Conservation (phyloP, 2,888 invertebrate genomes). For the Tetanocera ferruginea region DNA sequence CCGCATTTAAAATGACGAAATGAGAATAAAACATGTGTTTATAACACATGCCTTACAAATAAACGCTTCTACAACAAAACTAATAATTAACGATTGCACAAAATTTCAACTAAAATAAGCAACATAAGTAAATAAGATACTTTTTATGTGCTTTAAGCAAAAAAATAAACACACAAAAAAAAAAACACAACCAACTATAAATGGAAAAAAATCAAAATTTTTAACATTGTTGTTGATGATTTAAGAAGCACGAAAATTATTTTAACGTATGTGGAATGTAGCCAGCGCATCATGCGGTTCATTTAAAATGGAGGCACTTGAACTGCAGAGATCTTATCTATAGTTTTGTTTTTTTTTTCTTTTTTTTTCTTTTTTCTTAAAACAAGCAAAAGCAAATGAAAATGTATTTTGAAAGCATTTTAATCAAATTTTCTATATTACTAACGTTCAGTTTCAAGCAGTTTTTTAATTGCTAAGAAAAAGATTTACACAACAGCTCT, state of each 20-base stretch:
- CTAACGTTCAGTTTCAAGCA: no score
- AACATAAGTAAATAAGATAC: neutral
- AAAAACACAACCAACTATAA: neutral
- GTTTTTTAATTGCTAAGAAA: no score
- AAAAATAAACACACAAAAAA: no score
- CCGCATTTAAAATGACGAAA: neutral
- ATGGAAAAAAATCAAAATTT: no score
- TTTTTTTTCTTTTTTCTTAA: no score
- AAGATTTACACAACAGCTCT: no score
- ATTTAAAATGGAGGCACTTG: neutral
- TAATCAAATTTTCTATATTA: no score
- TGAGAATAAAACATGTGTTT: neutral
- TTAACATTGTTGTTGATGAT: no score
- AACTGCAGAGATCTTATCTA: neutral
- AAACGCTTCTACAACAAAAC: neutral
- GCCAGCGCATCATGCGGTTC: neutral
- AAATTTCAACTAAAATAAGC: neutral
- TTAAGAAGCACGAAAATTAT: neutral
- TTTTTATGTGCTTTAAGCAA: neutral
- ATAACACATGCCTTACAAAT: slow-evolving; percentile 12
- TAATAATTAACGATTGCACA: neutral
- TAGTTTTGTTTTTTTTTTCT: neutral
- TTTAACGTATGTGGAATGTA: neutral
- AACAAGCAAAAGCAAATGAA: neutral
- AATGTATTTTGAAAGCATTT: no score